These are phyloP conservation scores for Cuniculus paca DNA, from an alignment of 2,797 vertebrate genomes.

Conservation along the genomic window DNA sequence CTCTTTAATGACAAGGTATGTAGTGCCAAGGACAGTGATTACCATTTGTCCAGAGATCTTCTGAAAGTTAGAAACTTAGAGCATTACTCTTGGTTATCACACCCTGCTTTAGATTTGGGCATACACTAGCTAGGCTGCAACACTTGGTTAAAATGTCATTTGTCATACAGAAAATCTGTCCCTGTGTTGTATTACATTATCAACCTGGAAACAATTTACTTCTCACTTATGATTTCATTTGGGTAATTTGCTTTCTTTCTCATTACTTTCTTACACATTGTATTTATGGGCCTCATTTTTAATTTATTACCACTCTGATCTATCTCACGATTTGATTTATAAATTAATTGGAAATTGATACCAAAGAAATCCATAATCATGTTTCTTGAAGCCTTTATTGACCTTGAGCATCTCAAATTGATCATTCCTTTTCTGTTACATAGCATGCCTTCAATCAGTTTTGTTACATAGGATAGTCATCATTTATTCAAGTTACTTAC, in stretches of 20 bases:
- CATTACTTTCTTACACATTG: background rate
- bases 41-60: background rate
- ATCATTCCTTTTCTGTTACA: background rate
- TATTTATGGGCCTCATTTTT: background rate
- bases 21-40: background rate
- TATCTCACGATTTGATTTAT: background rate
- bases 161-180: background rate
- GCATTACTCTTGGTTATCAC: background rate
- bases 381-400: background rate
- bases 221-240: background rate
- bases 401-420: background rate
- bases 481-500: background rate
- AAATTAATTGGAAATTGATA: background rate
- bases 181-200: background rate
- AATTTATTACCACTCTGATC: background rate
- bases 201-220: background rate
- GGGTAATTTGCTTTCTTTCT: background rate
- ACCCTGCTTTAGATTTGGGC: background rate
- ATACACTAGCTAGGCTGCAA: background rate
- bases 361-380: background rate
- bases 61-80: background rate
- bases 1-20: background rate
- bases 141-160: background rate
- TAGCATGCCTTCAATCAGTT: background rate
- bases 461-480: background rate